Evolutionary conservation across 2,888 invertebrate species (phyloP).

Genomic region (Oeneis ivallda): DNA sequence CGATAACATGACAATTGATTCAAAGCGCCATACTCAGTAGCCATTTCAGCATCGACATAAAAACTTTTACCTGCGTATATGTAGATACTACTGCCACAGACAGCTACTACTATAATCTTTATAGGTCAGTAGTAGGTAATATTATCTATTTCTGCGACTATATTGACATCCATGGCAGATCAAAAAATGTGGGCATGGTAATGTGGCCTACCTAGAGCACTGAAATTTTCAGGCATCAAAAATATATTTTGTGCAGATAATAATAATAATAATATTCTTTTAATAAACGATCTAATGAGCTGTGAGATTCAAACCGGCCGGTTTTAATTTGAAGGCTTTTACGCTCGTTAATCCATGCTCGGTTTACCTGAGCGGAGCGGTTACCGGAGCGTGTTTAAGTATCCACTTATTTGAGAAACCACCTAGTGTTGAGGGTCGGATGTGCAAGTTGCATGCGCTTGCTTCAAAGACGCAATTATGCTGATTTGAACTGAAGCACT

Average conservation of each 20-base stretch:
- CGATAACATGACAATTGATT: too few species aligned
- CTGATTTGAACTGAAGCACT: slow-evolving; percentile 38
- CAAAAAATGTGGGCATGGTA: too few species aligned
- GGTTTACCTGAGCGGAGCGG: slow-evolving; percentile 33
- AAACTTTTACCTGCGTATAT: too few species aligned
- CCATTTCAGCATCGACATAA: too few species aligned
- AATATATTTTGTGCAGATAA: background rate
- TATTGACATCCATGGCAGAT: too few species aligned
- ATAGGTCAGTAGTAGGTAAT: too few species aligned
- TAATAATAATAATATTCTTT: background rate
- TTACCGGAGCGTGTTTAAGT: slow-evolving; percentile 38
- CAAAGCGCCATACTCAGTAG: too few species aligned
- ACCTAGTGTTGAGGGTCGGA: slow-evolving; percentile 38
- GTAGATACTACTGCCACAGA: too few species aligned
- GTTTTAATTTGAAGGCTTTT: slow-evolving; percentile 24
- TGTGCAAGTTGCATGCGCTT: slow-evolving; percentile 39
- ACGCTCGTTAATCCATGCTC: slow-evolving; percentile 24
- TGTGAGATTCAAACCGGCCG: background rate
- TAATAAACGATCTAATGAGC: slow-evolving; percentile 10
- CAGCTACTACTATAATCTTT: too few species aligned
- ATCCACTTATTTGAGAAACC: slow-evolving; percentile 39
- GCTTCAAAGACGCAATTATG: slow-evolving; percentile 41
- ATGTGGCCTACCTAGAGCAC: too few species aligned
- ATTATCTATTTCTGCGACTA: too few species aligned
- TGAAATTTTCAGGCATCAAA: too few species aligned